phyloP scores from a whole-genome alignment of 35 echinoderm and acorn worm genomes.

The Ophiothrix spiculata region DNA sequence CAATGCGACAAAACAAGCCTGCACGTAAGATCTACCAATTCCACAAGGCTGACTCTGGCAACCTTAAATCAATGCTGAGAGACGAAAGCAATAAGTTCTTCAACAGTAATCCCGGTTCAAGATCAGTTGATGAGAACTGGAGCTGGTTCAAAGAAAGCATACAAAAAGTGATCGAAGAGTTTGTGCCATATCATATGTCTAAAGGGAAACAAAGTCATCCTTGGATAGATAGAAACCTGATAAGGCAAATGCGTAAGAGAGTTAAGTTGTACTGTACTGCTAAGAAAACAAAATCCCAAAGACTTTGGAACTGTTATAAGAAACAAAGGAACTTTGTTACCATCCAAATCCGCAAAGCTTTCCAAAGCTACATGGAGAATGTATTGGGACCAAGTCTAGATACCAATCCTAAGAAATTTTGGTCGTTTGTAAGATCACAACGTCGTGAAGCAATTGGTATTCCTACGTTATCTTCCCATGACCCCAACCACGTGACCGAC shows the following conservation, averaged over 20 bases:
- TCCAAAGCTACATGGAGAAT: conserved; percentile 21
- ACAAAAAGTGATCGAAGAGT: background rate
- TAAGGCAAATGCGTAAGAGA: conserved; percentile 13
- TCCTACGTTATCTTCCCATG: background rate
- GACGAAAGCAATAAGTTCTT: conserved; percentile 6
- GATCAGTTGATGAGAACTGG: conserved; percentile 11
- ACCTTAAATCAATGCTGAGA: background rate
- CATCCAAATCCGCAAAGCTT: background rate
- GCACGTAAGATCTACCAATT: conserved; percentile 5
- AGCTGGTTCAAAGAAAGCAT: background rate
- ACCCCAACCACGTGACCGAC: background rate
- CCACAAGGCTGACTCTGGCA: background rate
- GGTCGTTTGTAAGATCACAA: conserved; percentile 21
- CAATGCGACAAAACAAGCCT: background rate
- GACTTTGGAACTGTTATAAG: conserved; percentile 16
- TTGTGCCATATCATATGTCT: conserved; percentile 2
- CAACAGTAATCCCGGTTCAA: background rate
- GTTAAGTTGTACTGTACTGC: background rate
- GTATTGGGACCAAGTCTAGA: background rate
- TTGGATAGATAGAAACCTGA: background rate
- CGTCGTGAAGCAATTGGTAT: conserved; percentile 13
- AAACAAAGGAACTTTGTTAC: conserved; percentile 28
- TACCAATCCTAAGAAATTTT: conserved; percentile 17
- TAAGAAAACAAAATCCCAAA: conserved; percentile 6
- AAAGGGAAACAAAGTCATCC: background rate